Percentiles rank a stretch among this genome's conserved stretches.
phyloP scores from a whole-genome alignment of 1,140 invertebrate genomes.

The Rhyacophila brunnea region DNA sequence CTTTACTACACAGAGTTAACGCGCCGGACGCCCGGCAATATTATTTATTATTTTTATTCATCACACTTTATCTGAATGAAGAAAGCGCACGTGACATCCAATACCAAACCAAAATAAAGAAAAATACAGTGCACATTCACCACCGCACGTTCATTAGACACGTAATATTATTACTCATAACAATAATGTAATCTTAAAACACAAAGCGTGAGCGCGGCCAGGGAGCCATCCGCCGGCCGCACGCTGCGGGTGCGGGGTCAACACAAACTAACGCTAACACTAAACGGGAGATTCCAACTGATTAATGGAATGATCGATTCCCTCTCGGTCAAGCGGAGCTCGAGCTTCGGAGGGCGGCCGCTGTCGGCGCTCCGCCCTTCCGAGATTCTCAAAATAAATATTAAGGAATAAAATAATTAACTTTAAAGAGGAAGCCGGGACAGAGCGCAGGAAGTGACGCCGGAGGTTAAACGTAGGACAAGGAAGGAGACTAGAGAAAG shows the following conservation, averaged over 20 bases:
- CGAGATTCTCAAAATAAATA: no score
- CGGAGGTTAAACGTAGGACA: constrained; percentile 2
- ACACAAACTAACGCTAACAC: constrained; percentile 32
- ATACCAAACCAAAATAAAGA: constrained; percentile 32
- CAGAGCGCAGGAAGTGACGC: not conserved
- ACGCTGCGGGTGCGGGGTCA: not conserved
- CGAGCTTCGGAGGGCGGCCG: no score
- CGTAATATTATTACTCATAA: constrained; percentile 23
- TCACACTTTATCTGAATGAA: constrained; percentile 5
- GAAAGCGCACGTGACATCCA: constrained; percentile 22
- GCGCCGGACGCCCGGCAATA: constrained; percentile 6
- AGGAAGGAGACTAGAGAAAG: constrained; percentile 25
- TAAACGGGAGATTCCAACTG: constrained; percentile 31
- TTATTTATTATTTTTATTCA: not conserved
- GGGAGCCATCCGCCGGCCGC: not conserved
- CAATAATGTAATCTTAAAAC: constrained; percentile 11
- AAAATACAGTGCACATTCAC: constrained; percentile 29
- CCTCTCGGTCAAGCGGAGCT: not conserved
- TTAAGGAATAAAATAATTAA: no score
- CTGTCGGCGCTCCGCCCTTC: no score
- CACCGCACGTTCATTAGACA: constrained; percentile 30
- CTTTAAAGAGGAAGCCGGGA: no score
- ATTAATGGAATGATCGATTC: constrained; percentile 31
- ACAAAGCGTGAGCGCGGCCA: constrained; percentile 9
- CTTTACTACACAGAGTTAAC: constrained; percentile 32